A percentile compares a stretch with the other conserved stretches of the same genome.
phyloP scores from a whole-genome alignment of 2,797 vertebrate species.

The Nannoperca australis region DNA sequence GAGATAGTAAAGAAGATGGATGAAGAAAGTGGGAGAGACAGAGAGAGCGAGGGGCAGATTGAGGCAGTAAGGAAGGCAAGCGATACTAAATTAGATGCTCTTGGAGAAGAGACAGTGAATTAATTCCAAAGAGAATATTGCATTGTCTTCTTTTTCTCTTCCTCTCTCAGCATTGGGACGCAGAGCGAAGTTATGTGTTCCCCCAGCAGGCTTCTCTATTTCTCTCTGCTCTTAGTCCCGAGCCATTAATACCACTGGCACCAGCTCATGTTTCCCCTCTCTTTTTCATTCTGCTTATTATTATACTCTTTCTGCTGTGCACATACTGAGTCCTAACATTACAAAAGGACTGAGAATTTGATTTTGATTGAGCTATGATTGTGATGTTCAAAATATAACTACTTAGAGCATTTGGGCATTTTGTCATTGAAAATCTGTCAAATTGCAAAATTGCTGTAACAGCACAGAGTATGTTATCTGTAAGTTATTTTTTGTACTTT shows the following conservation, averaged over 20 bases:
- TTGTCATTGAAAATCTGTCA: constrained; percentile 20
- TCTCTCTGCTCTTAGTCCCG: constrained; percentile 64
- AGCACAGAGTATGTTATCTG: neutral
- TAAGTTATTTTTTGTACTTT: constrained; percentile 18
- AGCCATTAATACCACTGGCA: constrained; percentile 57
- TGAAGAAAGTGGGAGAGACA: constrained; percentile 64
- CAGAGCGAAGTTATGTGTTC: constrained; percentile 69
- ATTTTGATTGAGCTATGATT: constrained; percentile 41
- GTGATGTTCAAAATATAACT: constrained; percentile 16
- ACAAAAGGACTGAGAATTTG: constrained; percentile 32
- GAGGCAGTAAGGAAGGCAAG: constrained; percentile 71
- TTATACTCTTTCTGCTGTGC: constrained; percentile 33
- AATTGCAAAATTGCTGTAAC: constrained; percentile 5
- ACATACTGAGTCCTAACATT: constrained; percentile 27
- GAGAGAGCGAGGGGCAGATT: constrained; percentile 58
- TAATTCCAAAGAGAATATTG: constrained; percentile 87
- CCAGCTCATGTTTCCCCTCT: constrained; percentile 25
- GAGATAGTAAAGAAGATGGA: constrained; percentile 70
- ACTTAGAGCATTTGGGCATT: constrained; percentile 19
- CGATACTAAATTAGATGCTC: constrained; percentile 82
- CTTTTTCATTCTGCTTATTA: constrained; percentile 55
- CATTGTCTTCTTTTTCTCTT: constrained; percentile 70
- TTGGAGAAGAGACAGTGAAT: constrained; percentile 79
- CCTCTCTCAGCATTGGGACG: constrained; percentile 67
- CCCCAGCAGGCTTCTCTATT: constrained; percentile 70